These are phyloP conservation scores for Microplitis demolitor DNA, from an alignment of 1,140 invertebrate genomes.

Conservation along the genomic window DNA sequence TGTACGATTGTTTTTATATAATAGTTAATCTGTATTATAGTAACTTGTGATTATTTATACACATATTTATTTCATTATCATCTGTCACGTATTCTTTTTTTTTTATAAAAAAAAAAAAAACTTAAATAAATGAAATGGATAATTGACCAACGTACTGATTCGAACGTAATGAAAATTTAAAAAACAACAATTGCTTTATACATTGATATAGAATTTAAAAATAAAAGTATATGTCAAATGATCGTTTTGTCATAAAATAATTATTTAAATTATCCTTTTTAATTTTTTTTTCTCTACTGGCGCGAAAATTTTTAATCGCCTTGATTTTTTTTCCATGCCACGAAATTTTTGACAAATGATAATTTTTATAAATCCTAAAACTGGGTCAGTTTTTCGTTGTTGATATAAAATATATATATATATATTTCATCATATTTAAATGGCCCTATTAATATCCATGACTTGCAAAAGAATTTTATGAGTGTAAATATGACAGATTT, in stretches of 20 bases:
- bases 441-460: too few relatives aligned
- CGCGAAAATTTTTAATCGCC: too few relatives aligned
- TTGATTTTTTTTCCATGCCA: too few relatives aligned
- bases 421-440: too few relatives aligned
- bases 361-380: too few relatives aligned
- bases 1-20: slow-evolving; percentile 48
- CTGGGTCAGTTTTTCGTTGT: too few relatives aligned
- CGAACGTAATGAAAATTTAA: slow-evolving; percentile 37
- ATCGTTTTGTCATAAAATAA: neutral
- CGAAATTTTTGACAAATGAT: too few relatives aligned
- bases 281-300: neutral
- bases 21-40: slow-evolving; percentile 59
- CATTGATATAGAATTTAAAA: slow-evolving; percentile 60
- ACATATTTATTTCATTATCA: slow-evolving; percentile 59
- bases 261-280: neutral
- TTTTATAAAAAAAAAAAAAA: too few relatives aligned
- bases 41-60: slow-evolving; percentile 59
- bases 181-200: slow-evolving; percentile 61
- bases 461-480: too few relatives aligned
- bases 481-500: too few relatives aligned
- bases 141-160: slow-evolving; percentile 58
- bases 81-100: slow-evolving; percentile 48
- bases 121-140: neutral
- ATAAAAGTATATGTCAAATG: slow-evolving; percentile 48
- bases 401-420: too few relatives aligned